A percentile compares a stretch with the other conserved stretches of the same genome.
Conservation (phyloP, 1,140 invertebrate genomes). For the Choristoneura fumiferana region DNA sequence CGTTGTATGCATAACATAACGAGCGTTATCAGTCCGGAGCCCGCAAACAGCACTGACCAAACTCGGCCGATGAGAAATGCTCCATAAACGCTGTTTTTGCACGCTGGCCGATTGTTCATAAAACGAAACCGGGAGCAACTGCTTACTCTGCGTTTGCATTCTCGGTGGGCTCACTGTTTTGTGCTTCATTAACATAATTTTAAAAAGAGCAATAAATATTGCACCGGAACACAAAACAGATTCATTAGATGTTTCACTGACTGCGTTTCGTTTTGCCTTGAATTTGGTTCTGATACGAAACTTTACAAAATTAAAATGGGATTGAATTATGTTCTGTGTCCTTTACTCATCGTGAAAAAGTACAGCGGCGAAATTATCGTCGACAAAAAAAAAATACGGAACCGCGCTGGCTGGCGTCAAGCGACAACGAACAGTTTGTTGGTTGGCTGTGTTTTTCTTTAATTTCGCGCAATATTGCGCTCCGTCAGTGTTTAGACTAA, state of each 20-base stretch:
- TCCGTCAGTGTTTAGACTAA: conserved; percentile 11
- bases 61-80: conserved; percentile 17
- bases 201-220: background rate
- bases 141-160: conserved; percentile 14
- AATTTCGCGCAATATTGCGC: conserved; percentile 13
- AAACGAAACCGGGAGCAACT: conserved; percentile 2
- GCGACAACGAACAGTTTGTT: conserved; percentile 2
- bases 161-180: background rate
- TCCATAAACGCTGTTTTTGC: conserved; percentile 17
- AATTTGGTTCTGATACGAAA: too few species aligned
- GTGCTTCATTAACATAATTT: conserved; percentile 11
- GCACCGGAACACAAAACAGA: too few species aligned
- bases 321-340: too few species aligned
- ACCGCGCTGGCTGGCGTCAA: background rate
- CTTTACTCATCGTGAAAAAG: too few species aligned
- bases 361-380: background rate
- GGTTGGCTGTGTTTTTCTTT: conserved; percentile 12
- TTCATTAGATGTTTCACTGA: too few species aligned
- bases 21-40: conserved; percentile 2
- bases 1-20: conserved; percentile 8
- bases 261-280: too few species aligned
- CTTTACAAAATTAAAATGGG: too few species aligned
- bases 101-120: conserved; percentile 8
- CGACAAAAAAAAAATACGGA: background rate
- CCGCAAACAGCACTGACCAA: conserved; percentile 3